phyloP scores from a whole-genome alignment of 2,797 vertebrate genomes.

The Sebastiscus albofasciatus region DNA sequence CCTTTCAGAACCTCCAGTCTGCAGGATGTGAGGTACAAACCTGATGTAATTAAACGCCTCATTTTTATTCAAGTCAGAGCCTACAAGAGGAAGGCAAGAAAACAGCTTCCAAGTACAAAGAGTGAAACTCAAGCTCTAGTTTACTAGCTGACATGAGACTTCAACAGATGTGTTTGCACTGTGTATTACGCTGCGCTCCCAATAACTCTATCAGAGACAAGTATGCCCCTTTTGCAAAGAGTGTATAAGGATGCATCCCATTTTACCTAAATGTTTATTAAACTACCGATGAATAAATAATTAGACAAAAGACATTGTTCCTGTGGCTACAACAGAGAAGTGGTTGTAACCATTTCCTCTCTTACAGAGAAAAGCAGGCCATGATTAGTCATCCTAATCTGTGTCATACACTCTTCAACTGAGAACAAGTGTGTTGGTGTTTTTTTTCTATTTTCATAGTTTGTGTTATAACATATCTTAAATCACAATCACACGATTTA shows the following conservation, averaged over 20 bases:
- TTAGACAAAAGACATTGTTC: neutral
- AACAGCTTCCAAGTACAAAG: conserved; percentile 48
- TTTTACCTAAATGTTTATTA: neutral
- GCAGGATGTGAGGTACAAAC: conserved; percentile 67
- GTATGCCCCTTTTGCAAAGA: neutral
- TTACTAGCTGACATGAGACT: conserved; percentile 24
- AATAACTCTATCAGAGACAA: neutral
- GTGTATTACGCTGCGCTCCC: neutral
- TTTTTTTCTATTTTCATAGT: neutral
- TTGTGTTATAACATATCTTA: neutral
- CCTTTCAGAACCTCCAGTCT: conserved; percentile 51
- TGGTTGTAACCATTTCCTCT: conserved; percentile 4
- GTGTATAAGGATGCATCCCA: neutral
- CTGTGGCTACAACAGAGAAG: neutral
- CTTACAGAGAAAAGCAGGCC: neutral
- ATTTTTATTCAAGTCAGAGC: conserved; percentile 79
- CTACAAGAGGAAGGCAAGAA: conserved; percentile 56
- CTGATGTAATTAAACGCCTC: conserved; percentile 58
- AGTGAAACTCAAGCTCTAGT: conserved; percentile 44
- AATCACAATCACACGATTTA: too few species aligned
- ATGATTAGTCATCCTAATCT: conserved; percentile 29
- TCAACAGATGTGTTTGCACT: neutral
- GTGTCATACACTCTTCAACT: neutral
- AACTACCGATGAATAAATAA: neutral
- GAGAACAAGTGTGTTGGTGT: neutral